Base-by-base conservation (phyloP, 2,113 vertebrate species). In the Nanorana parkeri region DNA sequence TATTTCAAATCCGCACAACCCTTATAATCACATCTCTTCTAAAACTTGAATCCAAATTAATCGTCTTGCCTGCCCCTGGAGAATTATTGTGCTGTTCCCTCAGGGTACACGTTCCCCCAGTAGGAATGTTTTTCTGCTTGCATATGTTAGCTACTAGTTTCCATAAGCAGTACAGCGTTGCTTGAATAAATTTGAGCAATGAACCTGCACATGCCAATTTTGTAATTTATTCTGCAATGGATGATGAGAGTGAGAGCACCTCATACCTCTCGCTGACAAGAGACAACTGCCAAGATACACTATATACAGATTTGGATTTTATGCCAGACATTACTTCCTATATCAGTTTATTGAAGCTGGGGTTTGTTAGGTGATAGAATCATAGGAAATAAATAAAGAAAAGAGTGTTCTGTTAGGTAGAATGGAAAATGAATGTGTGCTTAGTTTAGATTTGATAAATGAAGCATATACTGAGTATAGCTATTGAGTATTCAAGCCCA, bases 151-250 rank as follows among this genome's bases (percentile, higher is more conserved):
- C 21, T 65, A 5, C 76, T 55, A 28, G 47, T 78, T 66, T 78
- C 63, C 47, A 54, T 67, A 66, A 32, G 47, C 51, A 78, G 52
- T 78, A 66, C 61, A 78, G 32, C 51, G 54, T 51, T 65, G 60
- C 61, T 77, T 65, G 61, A 77, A 77, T 63, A 51, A 63, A 77
- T 63, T 77, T 64, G 60, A 77, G 75, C 75, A 64, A 77, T 65
- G 75, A 77, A 77, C 75, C 75, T 77, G 60, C 23, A 65, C 60
- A 65, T 77, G 75, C 58, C 75, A 54, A 65, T 77, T 65, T 77
- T 32, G 60, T 77, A 77, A 63, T 77, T 77, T 64, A 77, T 77
- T 77, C 75, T 77, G 75, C 61, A 52, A 77, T n/a, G 36, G 75
- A 36, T 26, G 75, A 77, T 63, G 60, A 61, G 55, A 75, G 21